These are phyloP conservation scores for Istiophorus platypterus DNA, from an alignment of 2,113 vertebrate species.

Conservation along the genomic window DNA sequence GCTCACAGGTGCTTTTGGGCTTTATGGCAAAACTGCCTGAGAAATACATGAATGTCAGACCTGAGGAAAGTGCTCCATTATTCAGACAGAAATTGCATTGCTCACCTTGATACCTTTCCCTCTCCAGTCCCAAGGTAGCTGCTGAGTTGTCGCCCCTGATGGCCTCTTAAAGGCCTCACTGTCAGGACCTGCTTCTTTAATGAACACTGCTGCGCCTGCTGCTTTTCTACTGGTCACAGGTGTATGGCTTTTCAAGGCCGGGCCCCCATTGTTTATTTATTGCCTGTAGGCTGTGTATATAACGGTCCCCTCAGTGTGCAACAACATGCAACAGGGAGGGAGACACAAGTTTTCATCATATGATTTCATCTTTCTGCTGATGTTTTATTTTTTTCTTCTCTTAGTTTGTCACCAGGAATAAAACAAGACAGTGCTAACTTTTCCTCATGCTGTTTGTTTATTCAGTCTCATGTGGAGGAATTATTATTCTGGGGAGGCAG, in stretches of 20 bases:
- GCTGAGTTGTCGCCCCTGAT: constrained; percentile 76
- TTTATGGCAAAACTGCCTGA: constrained; percentile 67
- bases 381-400: constrained; percentile 2
- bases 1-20: constrained; percentile 72
- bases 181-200: constrained; percentile 76
- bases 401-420: constrained; percentile 28
- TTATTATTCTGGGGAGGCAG: constrained; percentile 71
- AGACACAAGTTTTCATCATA: constrained; percentile 56
- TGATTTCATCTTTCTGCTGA: constrained; percentile 51
- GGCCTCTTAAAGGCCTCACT: constrained; percentile 80
- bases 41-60: constrained; percentile 79
- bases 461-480: constrained; percentile 48
- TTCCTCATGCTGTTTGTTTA: constrained; percentile 47
- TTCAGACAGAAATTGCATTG: constrained; percentile 83
- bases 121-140: constrained; percentile 76
- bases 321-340: constrained; percentile 62
- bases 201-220: constrained; percentile 78
- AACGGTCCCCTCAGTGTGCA: constrained; percentile 59
- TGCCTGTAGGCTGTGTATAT: constrained; percentile 56
- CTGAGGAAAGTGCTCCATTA: constrained; percentile 79
- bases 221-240: constrained; percentile 77
- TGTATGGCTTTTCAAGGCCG: constrained; percentile 71
- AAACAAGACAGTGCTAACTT: constrained; percentile 48
- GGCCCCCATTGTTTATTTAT: constrained; percentile 79
- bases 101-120: constrained; percentile 81